Conservation (phyloP, 2,797 vertebrate species). For the Dryobates pubescens region DNA sequence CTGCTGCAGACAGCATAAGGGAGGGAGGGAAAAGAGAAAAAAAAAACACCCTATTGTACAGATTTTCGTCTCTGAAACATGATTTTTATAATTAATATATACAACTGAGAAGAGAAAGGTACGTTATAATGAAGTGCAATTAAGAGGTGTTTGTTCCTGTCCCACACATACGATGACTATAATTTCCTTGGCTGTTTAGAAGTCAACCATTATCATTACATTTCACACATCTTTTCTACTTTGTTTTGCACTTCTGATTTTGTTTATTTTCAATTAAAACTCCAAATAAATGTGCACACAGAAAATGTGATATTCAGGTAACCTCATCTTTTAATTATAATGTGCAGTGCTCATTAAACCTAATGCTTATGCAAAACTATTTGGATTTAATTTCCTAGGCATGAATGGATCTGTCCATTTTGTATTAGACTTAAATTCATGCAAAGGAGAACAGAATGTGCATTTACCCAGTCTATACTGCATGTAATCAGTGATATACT, state of each 20-base stretch:
- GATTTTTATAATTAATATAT: constrained; percentile 90
- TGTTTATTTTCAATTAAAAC: constrained; percentile 83
- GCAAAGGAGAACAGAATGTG: not conserved
- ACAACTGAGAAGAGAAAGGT: constrained; percentile 84
- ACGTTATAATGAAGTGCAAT: constrained; percentile 87
- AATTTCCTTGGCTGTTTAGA: constrained; percentile 85
- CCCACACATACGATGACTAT: constrained; percentile 81
- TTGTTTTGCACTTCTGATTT: constrained; percentile 70
- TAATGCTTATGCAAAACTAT: constrained; percentile 53
- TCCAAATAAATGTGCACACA: constrained; percentile 77
- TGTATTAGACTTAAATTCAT: constrained; percentile 5
- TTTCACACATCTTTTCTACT: constrained; percentile 76
- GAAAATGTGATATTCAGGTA: constrained; percentile 73
- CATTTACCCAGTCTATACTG: not conserved
- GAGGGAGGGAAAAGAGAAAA: constrained; percentile 64
- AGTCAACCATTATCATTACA: constrained; percentile 83
- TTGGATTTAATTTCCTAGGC: constrained; percentile 21
- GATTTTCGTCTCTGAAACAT: constrained; percentile 78
- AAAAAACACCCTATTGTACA: constrained; percentile 75
- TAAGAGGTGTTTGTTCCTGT: constrained; percentile 87
- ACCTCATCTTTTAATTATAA: constrained; percentile 76
- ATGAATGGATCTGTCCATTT: constrained; percentile 42
- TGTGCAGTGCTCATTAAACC: constrained; percentile 61
- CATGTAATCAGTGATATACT: constrained; percentile 46
- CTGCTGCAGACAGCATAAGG: constrained; percentile 82